Evolutionary conservation across 2,113 vertebrate genomes (phyloP), one percentile per base, ranked within the genome.

Genomic region (Brachionichthys hirsutus): DNA sequence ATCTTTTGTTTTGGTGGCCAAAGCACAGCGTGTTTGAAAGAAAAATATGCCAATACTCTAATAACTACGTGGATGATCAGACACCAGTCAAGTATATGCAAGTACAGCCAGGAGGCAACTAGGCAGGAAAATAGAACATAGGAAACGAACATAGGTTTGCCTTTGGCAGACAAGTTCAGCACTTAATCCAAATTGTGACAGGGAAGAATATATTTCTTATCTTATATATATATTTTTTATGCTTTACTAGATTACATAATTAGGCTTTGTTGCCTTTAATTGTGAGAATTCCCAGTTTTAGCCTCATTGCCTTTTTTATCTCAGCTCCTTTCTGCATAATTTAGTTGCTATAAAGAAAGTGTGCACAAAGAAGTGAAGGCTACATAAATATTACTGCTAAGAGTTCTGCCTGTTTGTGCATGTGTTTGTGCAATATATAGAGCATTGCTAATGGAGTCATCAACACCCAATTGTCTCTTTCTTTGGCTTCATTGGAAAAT

Each of bases 401-500:
- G 24, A 55, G 18, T 12, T 43, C 3, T 30, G 22, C 15, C 2
- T 42, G 1, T 44, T 17, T 41, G 35, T 34, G 24, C 17, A 3
- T 3, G 24, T 30, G 52, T n/a, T 12, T 34, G 40, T 60, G 42
- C 47, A n/a, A 18, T 40, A n/a, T 46, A 43, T 52, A 57, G 15
- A 63, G 48, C 56, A 62, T 78, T 57, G 58, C 47, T 50, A 53
- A 81, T 78, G 45, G 53, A 67, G 63, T 56, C 49, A 41, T 79
- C 73, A 70, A 54, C 54, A 40, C n/a, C 20, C 0, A 0, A 6
- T 38, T 44, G 54, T 68, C 0, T 2, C 19, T 71, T 62, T 71
- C 56, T 67, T 81, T 72, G 65, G 43, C 67, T 75, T 69, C 51
- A 78, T 79, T 80, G 66, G 45, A 81, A 76, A 81, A 81, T 77